These are phyloP conservation scores for Rhabdomys pumilio DNA, from an alignment of 2,797 vertebrate species.

Conservation along the genomic window DNA sequence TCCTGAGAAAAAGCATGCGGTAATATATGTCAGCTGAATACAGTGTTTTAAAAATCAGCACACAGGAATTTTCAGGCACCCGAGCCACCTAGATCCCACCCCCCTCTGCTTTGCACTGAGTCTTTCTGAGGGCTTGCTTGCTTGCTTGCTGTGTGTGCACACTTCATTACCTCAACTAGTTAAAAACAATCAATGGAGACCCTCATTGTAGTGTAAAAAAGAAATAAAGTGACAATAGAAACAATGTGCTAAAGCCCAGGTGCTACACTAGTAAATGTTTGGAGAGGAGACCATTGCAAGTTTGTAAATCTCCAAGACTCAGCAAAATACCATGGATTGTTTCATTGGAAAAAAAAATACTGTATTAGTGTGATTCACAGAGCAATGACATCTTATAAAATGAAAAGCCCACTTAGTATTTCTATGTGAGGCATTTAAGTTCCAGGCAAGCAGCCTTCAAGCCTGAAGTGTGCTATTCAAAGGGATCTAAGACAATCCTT, in stretches of 20 bases:
- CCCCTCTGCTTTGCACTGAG: neutral
- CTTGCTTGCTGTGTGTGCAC: neutral
- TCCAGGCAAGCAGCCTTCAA: neutral
- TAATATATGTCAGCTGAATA: neutral
- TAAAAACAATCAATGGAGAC: neutral
- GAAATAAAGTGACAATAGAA: neutral
- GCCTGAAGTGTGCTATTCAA: neutral
- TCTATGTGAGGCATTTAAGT: neutral
- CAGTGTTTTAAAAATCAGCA: neutral
- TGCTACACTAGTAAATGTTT: fast-evolving
- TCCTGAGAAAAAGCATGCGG: neutral
- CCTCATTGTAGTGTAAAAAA: neutral
- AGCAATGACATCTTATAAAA: constrained; percentile 44
- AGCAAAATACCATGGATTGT: neutral
- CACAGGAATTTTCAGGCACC: neutral
- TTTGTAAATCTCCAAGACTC: neutral
- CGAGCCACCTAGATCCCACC: fast-evolving
- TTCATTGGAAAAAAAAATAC: too few relatives aligned
- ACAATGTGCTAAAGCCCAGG: neutral
- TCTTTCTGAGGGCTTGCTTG: neutral
- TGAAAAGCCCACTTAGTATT: neutral
- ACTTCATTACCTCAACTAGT: neutral
- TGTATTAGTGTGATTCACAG: neutral
- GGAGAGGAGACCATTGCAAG: neutral
- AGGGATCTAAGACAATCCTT: neutral